Percentiles rank a stretch among this genome's conserved stretches.
Conservation (phyloP, 2,888 invertebrate genomes). For the Vannuccia rotundouncinata region DNA sequence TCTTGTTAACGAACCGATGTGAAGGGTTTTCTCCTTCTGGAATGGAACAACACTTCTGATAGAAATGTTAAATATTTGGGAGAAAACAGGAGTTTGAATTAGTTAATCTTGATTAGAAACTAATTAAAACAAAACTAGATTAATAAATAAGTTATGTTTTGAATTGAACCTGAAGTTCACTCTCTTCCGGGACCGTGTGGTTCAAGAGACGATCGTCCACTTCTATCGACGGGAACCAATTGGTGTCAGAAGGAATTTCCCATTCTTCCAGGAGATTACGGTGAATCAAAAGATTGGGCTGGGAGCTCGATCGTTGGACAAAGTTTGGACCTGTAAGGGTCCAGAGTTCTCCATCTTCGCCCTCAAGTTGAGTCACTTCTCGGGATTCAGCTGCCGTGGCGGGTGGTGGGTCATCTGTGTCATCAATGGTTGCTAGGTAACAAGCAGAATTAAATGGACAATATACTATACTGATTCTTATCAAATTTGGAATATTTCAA, state of each 20-base stretch:
- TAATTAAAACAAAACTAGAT: too few relatives aligned
- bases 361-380: neutral
- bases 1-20: neutral
- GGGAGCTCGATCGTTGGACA: neutral
- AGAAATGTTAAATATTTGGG: too few relatives aligned
- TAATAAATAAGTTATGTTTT: too few relatives aligned
- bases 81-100: too few relatives aligned
- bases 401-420: neutral
- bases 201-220: neutral
- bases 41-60: neutral
- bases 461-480: too few relatives aligned
- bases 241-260: slow-evolving; percentile 40
- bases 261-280: neutral
- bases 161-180: neutral
- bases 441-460: too few relatives aligned
- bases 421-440: neutral
- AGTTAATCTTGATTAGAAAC: too few relatives aligned
- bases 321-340: neutral
- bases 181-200: neutral
- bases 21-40: neutral
- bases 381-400: neutral
- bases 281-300: neutral
- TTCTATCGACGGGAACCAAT: slow-evolving; percentile 1
- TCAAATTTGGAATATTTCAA: too few relatives aligned
- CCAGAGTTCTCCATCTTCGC: neutral